Evolutionary conservation across 2,113 vertebrate genomes (phyloP).

Genomic region (Zonotrichia leucophrys): DNA sequence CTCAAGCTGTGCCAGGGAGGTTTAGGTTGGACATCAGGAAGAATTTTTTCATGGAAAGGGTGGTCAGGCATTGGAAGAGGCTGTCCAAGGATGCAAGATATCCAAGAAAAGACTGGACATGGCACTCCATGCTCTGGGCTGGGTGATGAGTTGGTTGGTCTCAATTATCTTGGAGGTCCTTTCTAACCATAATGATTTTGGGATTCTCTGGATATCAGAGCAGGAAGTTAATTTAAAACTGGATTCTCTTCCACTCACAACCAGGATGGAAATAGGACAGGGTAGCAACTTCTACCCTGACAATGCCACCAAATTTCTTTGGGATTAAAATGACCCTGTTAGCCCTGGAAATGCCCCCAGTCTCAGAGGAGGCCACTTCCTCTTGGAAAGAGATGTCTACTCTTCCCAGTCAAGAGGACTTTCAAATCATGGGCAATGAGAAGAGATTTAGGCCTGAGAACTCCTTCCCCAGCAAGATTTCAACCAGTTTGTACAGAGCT

Average conservation of each 20-base stretch:
- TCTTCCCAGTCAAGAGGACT: neutral
- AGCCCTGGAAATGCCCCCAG: neutral
- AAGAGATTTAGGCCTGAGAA: neutral
- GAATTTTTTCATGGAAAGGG: neutral
- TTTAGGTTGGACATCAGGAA: neutral
- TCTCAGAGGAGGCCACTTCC: neutral
- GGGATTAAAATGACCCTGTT: neutral
- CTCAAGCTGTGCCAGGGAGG: neutral
- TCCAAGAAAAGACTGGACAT: neutral
- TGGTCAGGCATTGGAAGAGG: neutral
- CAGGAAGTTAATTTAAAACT: neutral
- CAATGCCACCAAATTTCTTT: neutral
- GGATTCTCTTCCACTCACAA: neutral
- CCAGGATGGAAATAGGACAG: neutral
- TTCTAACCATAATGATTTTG: neutral
- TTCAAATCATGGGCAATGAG: fast-evolving
- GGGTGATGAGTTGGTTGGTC: neutral
- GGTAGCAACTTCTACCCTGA: neutral
- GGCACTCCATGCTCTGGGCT: neutral
- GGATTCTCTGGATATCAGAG: neutral
- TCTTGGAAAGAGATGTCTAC: neutral
- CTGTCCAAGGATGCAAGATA: neutral
- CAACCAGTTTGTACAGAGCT: no score
- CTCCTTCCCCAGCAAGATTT: neutral
- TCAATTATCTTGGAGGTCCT: fast-evolving